phyloP scores from a whole-genome alignment of 2,113 vertebrate genomes.

The Pao palembangensis region DNA sequence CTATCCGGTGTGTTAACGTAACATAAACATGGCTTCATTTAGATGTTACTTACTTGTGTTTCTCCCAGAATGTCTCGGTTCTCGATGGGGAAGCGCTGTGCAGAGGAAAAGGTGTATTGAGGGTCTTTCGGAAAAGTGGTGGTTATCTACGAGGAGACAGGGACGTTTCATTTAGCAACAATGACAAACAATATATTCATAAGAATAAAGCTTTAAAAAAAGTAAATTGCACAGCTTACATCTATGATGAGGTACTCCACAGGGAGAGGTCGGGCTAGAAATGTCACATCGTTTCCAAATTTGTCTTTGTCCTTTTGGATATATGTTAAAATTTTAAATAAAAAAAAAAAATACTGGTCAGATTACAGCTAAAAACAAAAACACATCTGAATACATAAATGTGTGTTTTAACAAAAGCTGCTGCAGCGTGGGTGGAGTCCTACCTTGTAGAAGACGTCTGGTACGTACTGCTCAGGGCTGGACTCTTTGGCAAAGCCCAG shows the following conservation, averaged over 20 bases:
- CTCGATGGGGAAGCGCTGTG: slow-evolving; percentile 92
- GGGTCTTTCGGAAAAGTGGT: slow-evolving; percentile 98
- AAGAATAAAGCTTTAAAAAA: neutral
- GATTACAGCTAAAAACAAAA: neutral
- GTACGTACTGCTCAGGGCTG: slow-evolving; percentile 95
- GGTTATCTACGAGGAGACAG: slow-evolving; percentile 81
- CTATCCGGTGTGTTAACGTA: too few relatives aligned
- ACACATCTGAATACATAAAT: too few relatives aligned
- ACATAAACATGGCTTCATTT: neutral
- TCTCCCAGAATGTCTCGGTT: slow-evolving; percentile 93
- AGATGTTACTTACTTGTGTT: slow-evolving; percentile 81
- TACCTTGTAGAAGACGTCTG: slow-evolving; percentile 98
- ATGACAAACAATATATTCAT: neutral
- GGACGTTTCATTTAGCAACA: neutral
- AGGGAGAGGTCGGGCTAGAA: slow-evolving; percentile 92
- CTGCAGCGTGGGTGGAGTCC: neutral
- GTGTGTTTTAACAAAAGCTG: too few relatives aligned
- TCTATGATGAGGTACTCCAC: slow-evolving; percentile 98
- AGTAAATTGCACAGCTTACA: slow-evolving; percentile 42
- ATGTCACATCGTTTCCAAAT: slow-evolving; percentile 97
- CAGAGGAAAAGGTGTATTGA: slow-evolving; percentile 92
- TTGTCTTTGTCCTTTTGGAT: slow-evolving; percentile 90
- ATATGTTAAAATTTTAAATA: neutral
- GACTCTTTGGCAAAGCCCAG: slow-evolving; percentile 97
- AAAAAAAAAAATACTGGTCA: neutral